Percentiles rank a stretch among this genome's conserved stretches.
These are phyloP conservation scores for Anthopleura xanthogrammica DNA, from an alignment of 92 coral and sea anemone species.

Conservation along the genomic window DNA sequence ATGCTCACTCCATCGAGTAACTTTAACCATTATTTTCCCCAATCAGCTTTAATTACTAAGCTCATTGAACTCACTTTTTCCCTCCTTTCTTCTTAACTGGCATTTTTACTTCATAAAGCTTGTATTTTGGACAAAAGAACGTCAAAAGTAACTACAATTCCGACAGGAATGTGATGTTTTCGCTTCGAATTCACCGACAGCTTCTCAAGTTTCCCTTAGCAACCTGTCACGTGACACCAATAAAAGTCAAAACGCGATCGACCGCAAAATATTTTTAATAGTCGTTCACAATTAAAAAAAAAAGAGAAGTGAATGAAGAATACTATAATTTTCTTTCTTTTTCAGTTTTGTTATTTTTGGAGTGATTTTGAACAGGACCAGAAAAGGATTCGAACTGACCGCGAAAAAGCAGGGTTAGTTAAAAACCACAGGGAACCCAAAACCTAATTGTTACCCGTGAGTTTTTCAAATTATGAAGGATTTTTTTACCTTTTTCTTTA, in stretches of 20 bases:
- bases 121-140: neutral
- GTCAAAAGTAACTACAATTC: neutral
- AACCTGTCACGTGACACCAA: neutral
- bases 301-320: no score
- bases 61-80: conserved; percentile 37
- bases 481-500: no score
- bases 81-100: conserved; percentile 64
- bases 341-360: no score
- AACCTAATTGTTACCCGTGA: no score
- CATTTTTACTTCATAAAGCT: conserved; percentile 20
- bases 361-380: no score
- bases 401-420: no score
- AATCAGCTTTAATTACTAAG: neutral
- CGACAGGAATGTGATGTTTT: neutral
- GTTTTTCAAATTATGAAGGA: no score
- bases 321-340: no score
- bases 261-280: no score
- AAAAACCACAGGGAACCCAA: no score
- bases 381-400: no score
- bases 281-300: no score
- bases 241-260: neutral
- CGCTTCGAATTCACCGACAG: neutral
- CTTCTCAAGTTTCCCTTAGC: conserved; percentile 7
- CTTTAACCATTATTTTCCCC: neutral
- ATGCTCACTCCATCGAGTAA: neutral